phyloP scores from a whole-genome alignment of 1,140 invertebrate genomes.

The Oppia nitens region DNA sequence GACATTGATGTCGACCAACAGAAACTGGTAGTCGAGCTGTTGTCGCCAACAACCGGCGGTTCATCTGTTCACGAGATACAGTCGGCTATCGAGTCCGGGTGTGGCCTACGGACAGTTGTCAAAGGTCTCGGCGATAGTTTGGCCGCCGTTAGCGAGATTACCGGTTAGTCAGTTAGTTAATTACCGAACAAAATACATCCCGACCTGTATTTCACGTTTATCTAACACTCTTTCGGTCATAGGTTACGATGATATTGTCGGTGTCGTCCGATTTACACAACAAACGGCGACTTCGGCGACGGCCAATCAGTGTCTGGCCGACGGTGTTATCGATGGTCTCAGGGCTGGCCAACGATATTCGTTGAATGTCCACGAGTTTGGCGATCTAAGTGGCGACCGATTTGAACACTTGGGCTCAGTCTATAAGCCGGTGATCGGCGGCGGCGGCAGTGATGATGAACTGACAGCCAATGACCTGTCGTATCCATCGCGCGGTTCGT shows the following conservation, averaged over 20 bases:
- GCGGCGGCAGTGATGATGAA: too few relatives aligned
- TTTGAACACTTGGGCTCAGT: slow-evolving; percentile 8
- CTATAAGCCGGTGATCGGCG: background rate
- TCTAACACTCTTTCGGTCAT: too few relatives aligned
- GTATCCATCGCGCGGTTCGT: background rate
- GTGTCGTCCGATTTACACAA: slow-evolving; percentile 15
- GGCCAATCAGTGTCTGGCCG: slow-evolving; percentile 16
- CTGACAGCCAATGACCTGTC: background rate
- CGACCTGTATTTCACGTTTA: too few relatives aligned
- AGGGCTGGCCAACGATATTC: background rate
- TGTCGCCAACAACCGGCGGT: slow-evolving; percentile 2
- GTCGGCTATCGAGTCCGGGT: slow-evolving; percentile 8
- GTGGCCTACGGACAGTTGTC: slow-evolving; percentile 10
- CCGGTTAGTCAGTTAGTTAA: too few relatives aligned
- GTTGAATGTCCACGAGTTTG: slow-evolving; percentile 21
- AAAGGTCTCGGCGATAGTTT: slow-evolving; percentile 11
- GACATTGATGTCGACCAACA: slow-evolving; percentile 12
- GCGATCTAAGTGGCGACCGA: slow-evolving; percentile 13
- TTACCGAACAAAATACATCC: too few relatives aligned
- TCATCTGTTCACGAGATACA: slow-evolving; percentile 9
- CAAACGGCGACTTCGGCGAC: background rate
- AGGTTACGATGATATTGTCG: slow-evolving; percentile 5
- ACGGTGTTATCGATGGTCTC: slow-evolving; percentile 17
- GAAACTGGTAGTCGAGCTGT: slow-evolving; percentile 8
- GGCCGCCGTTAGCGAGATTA: slow-evolving; percentile 11